Base-by-base conservation (phyloP, 2,797 vertebrate species). In the Schizopygopsis malacanthus region DNA sequence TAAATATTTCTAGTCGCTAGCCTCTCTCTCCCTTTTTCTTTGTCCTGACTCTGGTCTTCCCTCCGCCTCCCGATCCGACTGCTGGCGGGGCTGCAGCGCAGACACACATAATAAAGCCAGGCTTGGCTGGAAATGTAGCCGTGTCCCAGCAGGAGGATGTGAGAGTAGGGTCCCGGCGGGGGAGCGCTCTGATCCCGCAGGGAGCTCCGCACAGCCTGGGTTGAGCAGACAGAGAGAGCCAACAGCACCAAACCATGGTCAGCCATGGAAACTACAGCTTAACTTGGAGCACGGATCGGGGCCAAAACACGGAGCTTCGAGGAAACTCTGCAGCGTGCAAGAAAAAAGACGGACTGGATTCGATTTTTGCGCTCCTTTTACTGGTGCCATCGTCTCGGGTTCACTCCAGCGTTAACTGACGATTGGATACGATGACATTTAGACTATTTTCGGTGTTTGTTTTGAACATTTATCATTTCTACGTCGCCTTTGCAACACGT, bases 111-210 rank as follows among this genome's bases (percentile, higher is more conserved):
- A 98, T 99, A 99, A 97, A 98, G 97, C 97, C 97, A 97, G 97
- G 98, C 97, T 98, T 98, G 97, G 98, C 98, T 98, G 97, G 97
- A 98, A 97, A 96, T 97, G 97, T 97, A 97, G 97, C 97, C 96
- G 97, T 97, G 97, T 98, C 98, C 97, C 98, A 98, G 97, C 98
- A 98, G 97, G 98, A 98, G 98, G 97, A 98, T 98, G 97, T 98
- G 97, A 98, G 98, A 97, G 97, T 97, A 97, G 97, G 97, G 97
- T 98, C 97, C 97, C 98, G 98, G 97, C 98, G 98, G 98, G 98
- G 98, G 98, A 98, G 98, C 97, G 98, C 98, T 98, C 97, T 98
- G 97, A 98, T 99, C 98, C 98, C 98, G 98, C 97, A 97, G 98
- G 98, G 98, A 98, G 97, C 97, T 98, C 97, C 97, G 97, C 98